Conservation (phyloP, 2,888 invertebrate genomes). For the Epistrophella euchroma region DNA sequence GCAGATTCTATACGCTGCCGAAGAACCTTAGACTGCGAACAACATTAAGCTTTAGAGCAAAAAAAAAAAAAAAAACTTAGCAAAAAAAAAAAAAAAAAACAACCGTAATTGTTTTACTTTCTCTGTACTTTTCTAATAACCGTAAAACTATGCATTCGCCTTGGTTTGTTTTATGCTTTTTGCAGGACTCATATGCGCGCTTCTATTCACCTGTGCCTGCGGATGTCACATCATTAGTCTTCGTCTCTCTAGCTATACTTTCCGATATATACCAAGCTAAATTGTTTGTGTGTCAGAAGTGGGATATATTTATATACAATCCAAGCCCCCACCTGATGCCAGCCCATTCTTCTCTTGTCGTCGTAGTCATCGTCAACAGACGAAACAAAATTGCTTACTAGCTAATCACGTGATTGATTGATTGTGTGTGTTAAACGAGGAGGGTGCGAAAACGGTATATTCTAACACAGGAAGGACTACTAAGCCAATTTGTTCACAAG, state of each 20-base stretch:
- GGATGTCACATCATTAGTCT: slow-evolving; percentile 79
- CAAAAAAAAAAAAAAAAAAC: not conserved
- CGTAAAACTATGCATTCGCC: slow-evolving; percentile 71
- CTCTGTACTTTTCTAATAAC: slow-evolving; percentile 73
- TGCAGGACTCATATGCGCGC: slow-evolving; percentile 72
- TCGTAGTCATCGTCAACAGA: slow-evolving; percentile 50
- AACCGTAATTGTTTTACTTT: slow-evolving; percentile 72
- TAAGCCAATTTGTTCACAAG: slow-evolving; percentile 72
- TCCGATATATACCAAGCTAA: slow-evolving; percentile 7
- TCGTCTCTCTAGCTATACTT: slow-evolving; percentile 58
- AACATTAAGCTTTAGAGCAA: slow-evolving; percentile 9
- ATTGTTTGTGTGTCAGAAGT: slow-evolving; percentile 35
- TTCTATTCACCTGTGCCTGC: slow-evolving; percentile 75
- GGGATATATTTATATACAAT: slow-evolving; percentile 7
- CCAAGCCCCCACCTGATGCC: slow-evolving; percentile 47
- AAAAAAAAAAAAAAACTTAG: not conserved
- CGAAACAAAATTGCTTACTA: slow-evolving; percentile 75
- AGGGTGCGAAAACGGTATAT: slow-evolving; percentile 72
- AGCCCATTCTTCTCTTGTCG: slow-evolving; percentile 15
- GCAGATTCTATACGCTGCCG: not conserved
- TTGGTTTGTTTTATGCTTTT: slow-evolving; percentile 63
- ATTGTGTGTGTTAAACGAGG: slow-evolving; percentile 75
- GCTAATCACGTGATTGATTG: slow-evolving; percentile 76
- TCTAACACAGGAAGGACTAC: slow-evolving; percentile 28
- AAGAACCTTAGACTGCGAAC: slow-evolving; percentile 1